Conservation (phyloP, 2,797 vertebrate genomes). For the Aphelocoma californica region DNA sequence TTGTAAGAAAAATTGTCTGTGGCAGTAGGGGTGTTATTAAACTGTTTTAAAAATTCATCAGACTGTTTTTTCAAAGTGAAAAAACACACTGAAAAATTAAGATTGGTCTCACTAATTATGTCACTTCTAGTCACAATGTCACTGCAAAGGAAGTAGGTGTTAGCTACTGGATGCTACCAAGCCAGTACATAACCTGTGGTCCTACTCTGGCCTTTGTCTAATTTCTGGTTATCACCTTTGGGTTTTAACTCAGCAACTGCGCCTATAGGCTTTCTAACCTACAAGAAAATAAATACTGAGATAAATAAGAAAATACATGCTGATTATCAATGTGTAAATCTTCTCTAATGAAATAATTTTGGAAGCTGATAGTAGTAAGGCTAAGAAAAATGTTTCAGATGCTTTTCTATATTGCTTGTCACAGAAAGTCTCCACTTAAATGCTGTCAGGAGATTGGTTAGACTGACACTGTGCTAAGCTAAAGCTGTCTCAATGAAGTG, state of each 20-base stretch:
- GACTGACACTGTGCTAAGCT: background rate
- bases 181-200: background rate
- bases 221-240: background rate
- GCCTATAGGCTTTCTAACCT: background rate
- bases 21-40: fast-evolving
- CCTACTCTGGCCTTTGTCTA: background rate
- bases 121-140: background rate
- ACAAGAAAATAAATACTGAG: background rate
- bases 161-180: background rate
- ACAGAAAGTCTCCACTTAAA: background rate
- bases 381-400: background rate
- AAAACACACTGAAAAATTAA: background rate
- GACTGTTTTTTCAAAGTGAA: background rate
- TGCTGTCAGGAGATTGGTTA: background rate
- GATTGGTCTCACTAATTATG: background rate
- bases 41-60: background rate
- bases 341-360: background rate
- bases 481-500: background rate
- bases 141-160: background rate
- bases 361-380: background rate
- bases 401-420: background rate
- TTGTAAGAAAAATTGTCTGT: background rate
- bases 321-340: background rate
- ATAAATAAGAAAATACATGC: background rate
- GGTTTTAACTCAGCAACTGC: background rate